Conservation (phyloP, 2,797 vertebrate species). For the Arctocebus calabarensis region DNA sequence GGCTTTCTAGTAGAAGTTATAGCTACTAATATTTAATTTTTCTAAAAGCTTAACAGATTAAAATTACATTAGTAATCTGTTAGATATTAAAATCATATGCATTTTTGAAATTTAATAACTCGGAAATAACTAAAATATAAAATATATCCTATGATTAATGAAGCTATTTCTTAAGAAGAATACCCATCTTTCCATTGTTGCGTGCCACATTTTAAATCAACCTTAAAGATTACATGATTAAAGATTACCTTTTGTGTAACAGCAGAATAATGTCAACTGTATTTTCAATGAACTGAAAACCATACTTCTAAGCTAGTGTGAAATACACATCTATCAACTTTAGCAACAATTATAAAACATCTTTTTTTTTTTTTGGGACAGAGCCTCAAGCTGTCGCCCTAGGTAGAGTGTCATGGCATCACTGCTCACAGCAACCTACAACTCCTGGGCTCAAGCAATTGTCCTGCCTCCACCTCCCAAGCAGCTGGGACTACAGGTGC, state of each 20-base stretch:
- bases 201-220: constrained; percentile 3
- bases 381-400: too few species aligned
- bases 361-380: background rate
- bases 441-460: too few species aligned
- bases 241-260: background rate
- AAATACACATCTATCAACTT: background rate
- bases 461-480: too few species aligned
- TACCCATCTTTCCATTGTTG: constrained; percentile 2
- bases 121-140: constrained; percentile 51
- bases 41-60: constrained; percentile 32
- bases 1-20: background rate
- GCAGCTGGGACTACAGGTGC: too few species aligned
- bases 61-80: background rate
- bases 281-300: constrained; percentile 38
- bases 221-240: background rate
- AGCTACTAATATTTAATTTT: background rate
- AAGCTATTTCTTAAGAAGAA: constrained; percentile 49
- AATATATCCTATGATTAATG: background rate
- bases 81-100: constrained; percentile 1
- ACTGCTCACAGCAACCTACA: too few species aligned
- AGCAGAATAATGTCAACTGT: constrained; percentile 6
- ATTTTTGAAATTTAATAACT: constrained; percentile 52
- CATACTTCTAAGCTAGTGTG: background rate
- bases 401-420: too few species aligned
- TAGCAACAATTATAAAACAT: background rate